Conservation (phyloP, 2,797 vertebrate genomes). For the Phrynocephalus vlangalii region DNA sequence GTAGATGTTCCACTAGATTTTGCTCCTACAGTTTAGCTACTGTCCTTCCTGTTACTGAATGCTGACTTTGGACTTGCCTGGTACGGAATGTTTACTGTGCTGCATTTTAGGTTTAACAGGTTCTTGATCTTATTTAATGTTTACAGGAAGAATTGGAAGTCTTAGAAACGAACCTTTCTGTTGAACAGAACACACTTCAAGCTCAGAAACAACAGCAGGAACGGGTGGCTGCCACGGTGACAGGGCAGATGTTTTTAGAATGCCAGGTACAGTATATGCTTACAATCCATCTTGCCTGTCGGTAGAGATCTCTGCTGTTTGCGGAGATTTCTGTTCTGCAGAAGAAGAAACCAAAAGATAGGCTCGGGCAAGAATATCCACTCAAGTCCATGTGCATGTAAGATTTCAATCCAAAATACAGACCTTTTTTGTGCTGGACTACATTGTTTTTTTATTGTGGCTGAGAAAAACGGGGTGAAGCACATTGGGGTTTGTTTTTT, state of each 20-base stretch:
- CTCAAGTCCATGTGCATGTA: too few species aligned
- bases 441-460: background rate
- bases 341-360: background rate
- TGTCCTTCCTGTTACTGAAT: background rate
- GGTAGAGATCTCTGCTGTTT: background rate
- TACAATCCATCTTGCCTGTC: background rate
- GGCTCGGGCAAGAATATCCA: background rate
- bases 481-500: background rate
- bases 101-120: slow-evolving; percentile 2
- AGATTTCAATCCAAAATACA: too few species aligned
- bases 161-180: slow-evolving; percentile 86
- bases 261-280: slow-evolving; percentile 89
- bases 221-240: slow-evolving; percentile 90
- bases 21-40: background rate
- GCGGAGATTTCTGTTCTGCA: background rate
- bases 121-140: slow-evolving; percentile 6
- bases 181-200: slow-evolving; percentile 85
- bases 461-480: background rate
- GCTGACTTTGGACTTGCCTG: background rate
- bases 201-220: slow-evolving; percentile 92
- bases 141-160: slow-evolving; percentile 88
- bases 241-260: slow-evolving; percentile 96
- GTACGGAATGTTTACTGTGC: background rate
- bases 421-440: background rate
- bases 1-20: background rate